Base-by-base conservation (phyloP, 2,797 vertebrate species). In the Crax fasciolata region DNA sequence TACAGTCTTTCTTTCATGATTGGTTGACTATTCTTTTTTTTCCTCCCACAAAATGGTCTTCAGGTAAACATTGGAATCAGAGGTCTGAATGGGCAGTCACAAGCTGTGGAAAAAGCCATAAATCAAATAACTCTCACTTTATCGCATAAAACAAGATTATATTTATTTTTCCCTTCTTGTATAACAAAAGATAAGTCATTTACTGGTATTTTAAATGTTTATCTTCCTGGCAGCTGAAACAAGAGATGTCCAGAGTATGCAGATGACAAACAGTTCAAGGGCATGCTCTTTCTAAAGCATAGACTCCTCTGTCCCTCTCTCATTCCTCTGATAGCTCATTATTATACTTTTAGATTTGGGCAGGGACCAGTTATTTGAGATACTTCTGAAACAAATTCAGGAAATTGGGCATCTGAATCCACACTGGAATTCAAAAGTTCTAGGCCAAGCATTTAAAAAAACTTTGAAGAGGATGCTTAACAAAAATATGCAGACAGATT, bases 381-480 rank as follows among this genome's bases (percentile, higher is more conserved):
- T 13, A 70, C 23, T 80, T 65, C 23, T 35, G 65, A 78, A 82
- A 55, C 18, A 73, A 62, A 16, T 6, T 3, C 6, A 82, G 48
- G 27, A 30, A 84, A 59, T 68, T 44, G 54, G 62, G 41, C 51
- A 84, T 52, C 39, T 76, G 58, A 95, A 75, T 54, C 39, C 46
- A 59, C 20, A 41, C 0, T 2, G 21, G 46, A 68, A 78, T 86
- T 71, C 73, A 77, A 88, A 90, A 84, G 6, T 23, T 72, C 5
- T 39, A 78, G 55, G 23, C 11, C 55, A 72, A 92, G 67, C 14
- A 63, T 63, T 62, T 51, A 79, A 92, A 92, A 92, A 82, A 72
- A 3, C 20, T 58, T 49, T 32, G 51, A 81, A 58, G 30, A 77
- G 1, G 19, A 10, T 44, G 12, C 14, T 59, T 80, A 71, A 74